phyloP scores from a whole-genome alignment of 1,140 invertebrate species.

The Bombus superbus region DNA sequence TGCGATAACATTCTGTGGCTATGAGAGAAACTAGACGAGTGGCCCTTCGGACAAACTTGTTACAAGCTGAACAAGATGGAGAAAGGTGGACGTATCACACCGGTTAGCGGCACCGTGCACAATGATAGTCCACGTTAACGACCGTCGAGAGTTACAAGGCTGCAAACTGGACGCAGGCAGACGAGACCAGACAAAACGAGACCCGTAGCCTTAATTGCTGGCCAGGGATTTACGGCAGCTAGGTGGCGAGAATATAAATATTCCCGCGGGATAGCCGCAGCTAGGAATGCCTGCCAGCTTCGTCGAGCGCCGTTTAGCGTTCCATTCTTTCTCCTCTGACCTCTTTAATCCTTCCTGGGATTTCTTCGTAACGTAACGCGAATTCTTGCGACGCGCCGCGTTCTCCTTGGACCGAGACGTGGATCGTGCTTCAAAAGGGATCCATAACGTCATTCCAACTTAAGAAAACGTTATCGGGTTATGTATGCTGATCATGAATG shows the following conservation, averaged over 20 bases:
- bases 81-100: slow-evolving; percentile 40
- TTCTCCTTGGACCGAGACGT: background rate
- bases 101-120: slow-evolving; percentile 47
- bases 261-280: slow-evolving; percentile 52
- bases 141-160: slow-evolving; percentile 69
- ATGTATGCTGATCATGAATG: background rate
- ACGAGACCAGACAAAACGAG: slow-evolving; percentile 55
- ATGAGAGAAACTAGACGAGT: slow-evolving; percentile 69
- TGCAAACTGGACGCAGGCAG: slow-evolving; percentile 47
- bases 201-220: slow-evolving; percentile 76
- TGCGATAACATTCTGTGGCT: slow-evolving; percentile 68
- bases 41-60: background rate
- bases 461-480: background rate
- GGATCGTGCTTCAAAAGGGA: slow-evolving; percentile 43
- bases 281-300: slow-evolving; percentile 49
- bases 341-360: slow-evolving; percentile 55
- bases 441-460: slow-evolving; percentile 8
- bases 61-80: slow-evolving; percentile 6
- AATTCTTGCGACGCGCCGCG: slow-evolving; percentile 44
- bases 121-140: slow-evolving; percentile 74
- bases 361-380: slow-evolving; percentile 51
- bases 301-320: slow-evolving; percentile 45
- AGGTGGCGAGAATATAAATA: slow-evolving; percentile 76
- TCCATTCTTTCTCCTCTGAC: slow-evolving; percentile 35
- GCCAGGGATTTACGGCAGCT: slow-evolving; percentile 72